Base-by-base conservation (phyloP, 2,888 invertebrate genomes). In the Aleiodes leptofemur region DNA sequence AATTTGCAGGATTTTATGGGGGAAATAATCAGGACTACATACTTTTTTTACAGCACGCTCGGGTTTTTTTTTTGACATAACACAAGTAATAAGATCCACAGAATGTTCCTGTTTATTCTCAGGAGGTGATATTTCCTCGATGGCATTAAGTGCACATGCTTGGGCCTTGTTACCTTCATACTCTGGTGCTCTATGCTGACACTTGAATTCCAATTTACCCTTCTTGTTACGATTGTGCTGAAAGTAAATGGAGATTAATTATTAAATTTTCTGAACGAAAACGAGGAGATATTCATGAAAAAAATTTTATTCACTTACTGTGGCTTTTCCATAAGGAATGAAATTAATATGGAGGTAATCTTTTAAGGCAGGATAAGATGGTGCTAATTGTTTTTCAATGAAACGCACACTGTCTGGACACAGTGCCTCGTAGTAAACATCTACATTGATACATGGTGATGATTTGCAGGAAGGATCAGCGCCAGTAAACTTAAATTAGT, bases 341-440 rank as follows among this genome's bases (percentile, higher is more conserved):
- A 91, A 88, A 43, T 88, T 89, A 7, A 92, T 69, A 4, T 85
- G 81, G 7, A 92, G 80, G 79, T 87, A 82, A 38, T 88, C 82
- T 68, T 85, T 85, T 48, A 91, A 80, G 16, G 73, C 61, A 66
- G 84, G 29, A 84, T 90, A 91, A 0, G 87, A 84, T 0, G 91
- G 91, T 55, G 86, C 83, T 5, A 92, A 84, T 81, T 92, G 91
- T 1, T 86, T 81, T 1, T 76, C 87, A 38, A 92, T 88, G 80
- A 92, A 92, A 31, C 81, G 88, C 88, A 78, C 92, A 92, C 83
- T 92, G 92, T 0, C 90, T 90, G 23, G 23, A 81, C 92, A 92
- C n/a, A 92, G 85, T 1, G 91, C 86, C 84, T 92, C 92, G 81
- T 92, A 92, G 83, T 91, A 92, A 11, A 92, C 87, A 0, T 89